Base-by-base conservation (phyloP, 2,888 invertebrate species). In the Tholera decimalis region DNA sequence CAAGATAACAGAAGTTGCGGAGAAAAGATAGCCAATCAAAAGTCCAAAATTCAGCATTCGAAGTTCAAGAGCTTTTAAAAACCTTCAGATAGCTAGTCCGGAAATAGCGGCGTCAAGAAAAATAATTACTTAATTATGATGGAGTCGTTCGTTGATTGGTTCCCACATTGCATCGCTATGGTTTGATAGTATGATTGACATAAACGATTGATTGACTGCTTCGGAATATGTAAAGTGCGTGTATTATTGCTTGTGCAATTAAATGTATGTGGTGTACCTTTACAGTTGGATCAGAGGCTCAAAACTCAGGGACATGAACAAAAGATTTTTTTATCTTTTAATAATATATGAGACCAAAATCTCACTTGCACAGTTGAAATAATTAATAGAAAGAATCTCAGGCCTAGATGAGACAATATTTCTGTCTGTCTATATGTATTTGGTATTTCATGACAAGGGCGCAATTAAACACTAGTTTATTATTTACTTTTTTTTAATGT, bases 131-230 rank as follows among this genome's bases (percentile, higher is more conserved):
- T 33, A 28, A 26, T 37, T 39, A n/a, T 44, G 28, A 54, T 57
- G 20, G 24, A 47, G 39, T 8, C 26, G 46, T 62, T 53, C 22
- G 11, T 37, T 61, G 61, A 71, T 72, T 64, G 58, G 39, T 76
- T 67, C 56, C 57, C 71, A 62, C 71, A 70, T 71, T 47, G 37
- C 46, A 39, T 51, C 53, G 51, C 28, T 44, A 69, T 67, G 77
- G 53, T 77, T 69, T 77, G 46, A 77, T 69, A 50, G 6, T 50
- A 61, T 77, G 77, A 77, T 77, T 73, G 70, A 65, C 53, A 57
- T 66, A 63, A 77, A 63, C 64, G 47, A 60, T 53, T 59, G 35
- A 61, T 67, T 54, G 46, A 72, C 59, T 67, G 15, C n/a, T 22
- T 65, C 8, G 47, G 43, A 56, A 43, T 62, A 46, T 58, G 28